Evolutionary conservation across 2,797 vertebrate species (phyloP).

Genomic region (Nothura maculosa): DNA sequence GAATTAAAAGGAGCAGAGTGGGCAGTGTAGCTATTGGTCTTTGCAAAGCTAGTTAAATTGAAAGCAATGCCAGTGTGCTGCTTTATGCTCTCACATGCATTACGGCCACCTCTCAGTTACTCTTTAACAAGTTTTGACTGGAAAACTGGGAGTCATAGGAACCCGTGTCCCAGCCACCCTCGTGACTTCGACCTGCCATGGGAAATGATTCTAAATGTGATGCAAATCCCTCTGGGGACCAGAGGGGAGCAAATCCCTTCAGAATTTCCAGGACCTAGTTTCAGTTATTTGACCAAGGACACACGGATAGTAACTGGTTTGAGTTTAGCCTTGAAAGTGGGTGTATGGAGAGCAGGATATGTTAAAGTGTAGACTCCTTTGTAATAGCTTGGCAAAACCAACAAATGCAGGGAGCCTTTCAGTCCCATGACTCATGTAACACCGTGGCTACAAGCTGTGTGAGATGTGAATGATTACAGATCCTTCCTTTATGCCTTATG

Average conservation of each 20-base stretch:
- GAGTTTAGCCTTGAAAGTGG: neutral
- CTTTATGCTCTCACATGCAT: neutral
- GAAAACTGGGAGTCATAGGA: neutral
- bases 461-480: accelerated
- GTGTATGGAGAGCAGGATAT: neutral
- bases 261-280: neutral
- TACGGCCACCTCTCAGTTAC: neutral
- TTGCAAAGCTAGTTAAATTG: accelerated
- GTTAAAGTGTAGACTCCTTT: neutral
- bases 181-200: neutral
- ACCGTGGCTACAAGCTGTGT: neutral
- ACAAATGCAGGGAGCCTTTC: accelerated
- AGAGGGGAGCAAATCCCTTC: neutral
- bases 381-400: neutral
- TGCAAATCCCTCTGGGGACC: neutral
- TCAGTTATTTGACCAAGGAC: neutral
- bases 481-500: neutral
- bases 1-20: neutral
- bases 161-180: accelerated
- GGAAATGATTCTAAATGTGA: neutral
- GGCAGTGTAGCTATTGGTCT: neutral
- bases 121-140: neutral
- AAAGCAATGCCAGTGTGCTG: neutral
- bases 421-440: neutral
- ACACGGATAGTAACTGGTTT: neutral